Base-by-base conservation (phyloP, 2,113 vertebrate genomes). In the Boleophthalmus pectinirostris region DNA sequence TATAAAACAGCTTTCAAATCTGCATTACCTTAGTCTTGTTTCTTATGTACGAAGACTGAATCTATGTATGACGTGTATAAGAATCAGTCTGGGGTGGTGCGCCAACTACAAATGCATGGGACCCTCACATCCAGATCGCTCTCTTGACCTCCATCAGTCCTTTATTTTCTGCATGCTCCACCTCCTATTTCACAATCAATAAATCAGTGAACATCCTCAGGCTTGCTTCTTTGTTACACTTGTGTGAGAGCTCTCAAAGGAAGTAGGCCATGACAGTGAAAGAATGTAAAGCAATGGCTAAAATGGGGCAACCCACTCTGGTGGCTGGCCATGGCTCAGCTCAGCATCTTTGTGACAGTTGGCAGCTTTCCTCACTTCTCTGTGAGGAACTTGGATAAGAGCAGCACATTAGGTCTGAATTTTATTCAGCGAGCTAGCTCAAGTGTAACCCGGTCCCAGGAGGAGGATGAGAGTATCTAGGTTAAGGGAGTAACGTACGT, bases 281-380 rank as follows among this genome's bases (percentile, higher is more conserved):
- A 70, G 79, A 79, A 82, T 82, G 63, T 24, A 69, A 70, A 81
- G 69, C 71, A 77, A 75, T 21, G 57, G 46, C 35, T 66, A 29
- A 72, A 71, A 73, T 18, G 38, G 68, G 57, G 15, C 23, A 11
- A 13, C 53, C 66, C 69, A 11, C 60, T 80, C 63, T 43, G 70
- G 64, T 79, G 66, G 78, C 75, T 56, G 56, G 33, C n/a, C 33
- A 60, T 75, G 51, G 14, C 77, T 68, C 14, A 12, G 33, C 78
- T 75, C 72, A 72, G 73, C 56, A 21, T 73, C 78, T 86, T 80
- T 83, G 73, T 74, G 61, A 57, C 33, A 66, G 68, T 69, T 78
- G 80, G 79, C 74, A 69, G 71, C 49, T 63, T 51, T 43, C 74
- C 69, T 70, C 70, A 71, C 12, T 46, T 58, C 56, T 64, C 21